Evolutionary conservation across 2,888 invertebrate species (phyloP), one percentile per base, ranked within the genome.

Genomic region (Caenorhabditis sp.): DNA sequence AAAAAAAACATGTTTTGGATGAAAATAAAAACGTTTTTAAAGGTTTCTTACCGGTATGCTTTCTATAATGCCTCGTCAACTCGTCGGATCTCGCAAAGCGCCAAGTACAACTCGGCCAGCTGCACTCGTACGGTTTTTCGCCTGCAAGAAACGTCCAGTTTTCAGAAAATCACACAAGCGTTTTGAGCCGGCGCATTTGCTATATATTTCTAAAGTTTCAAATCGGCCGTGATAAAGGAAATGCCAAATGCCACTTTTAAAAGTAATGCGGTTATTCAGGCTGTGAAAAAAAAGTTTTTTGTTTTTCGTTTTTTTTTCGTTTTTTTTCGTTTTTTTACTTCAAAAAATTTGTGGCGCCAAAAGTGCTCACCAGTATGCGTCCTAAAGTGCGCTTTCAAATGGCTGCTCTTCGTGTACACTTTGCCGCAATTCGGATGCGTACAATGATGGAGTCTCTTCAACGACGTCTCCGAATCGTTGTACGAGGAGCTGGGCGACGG

Each of bases 1-100:
- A 68, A 59, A 59, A 30, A 30, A n/a, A 41, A 15, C 13, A 2
- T n/a, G 41, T 9, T 20, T 17, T 20, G 13, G 41, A 15, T 17
- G 8, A 6, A 17, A 15, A 41, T 15, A 15, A 2, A 15, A 2
- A 41, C 20, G 15, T 11, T 27, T 50, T 24, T 1, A 20, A n/a
- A n/a, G n/a, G n/a, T n/a, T n/a, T 11, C 61, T 61, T 9, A 61
- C 93, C 91, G 2, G 91, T 91, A 85, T 91, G 91, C 82, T 91
- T 91, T 15, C 89, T 82, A 48, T 83, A 83, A 62, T 89, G 89
- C 24, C 83, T 74, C 35, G 84, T 84, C 39, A 84, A 72, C 58
- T 84, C 84, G 27, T 84, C 84, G 1, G 82, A 82, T 56, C 84
- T 76, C n/a, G 88, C 88, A 61, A 89, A 89, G 9, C 83, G 55